phyloP scores from a whole-genome alignment of 2,888 invertebrate species.

The Acanthopleura granulata region DNA sequence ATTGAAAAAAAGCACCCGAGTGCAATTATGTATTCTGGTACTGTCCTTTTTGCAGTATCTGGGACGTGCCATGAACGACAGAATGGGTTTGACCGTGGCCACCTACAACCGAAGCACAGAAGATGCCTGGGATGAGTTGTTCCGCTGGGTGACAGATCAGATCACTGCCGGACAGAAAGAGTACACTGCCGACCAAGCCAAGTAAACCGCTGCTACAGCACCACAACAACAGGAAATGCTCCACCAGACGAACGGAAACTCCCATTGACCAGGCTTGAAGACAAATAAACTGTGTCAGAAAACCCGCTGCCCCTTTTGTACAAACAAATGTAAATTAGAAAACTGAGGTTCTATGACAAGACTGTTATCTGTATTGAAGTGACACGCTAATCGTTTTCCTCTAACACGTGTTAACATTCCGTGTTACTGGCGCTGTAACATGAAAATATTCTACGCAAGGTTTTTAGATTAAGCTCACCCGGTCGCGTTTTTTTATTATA shows the following conservation, averaged over 20 bases:
- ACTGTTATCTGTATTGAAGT: no score
- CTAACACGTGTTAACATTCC: no score
- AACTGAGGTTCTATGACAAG: no score
- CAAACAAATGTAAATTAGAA: not conserved
- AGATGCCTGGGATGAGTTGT: not conserved
- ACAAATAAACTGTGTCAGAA: not conserved
- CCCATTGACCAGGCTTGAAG: not conserved
- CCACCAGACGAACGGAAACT: not conserved
- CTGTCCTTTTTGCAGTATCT: slow-evolving; percentile 2
- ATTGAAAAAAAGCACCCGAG: no score
- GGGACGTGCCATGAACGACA: slow-evolving; percentile 9
- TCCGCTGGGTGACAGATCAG: not conserved
- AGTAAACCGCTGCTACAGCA: not conserved
- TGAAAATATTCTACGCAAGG: no score
- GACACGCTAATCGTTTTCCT: no score
- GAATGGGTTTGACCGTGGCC: not conserved
- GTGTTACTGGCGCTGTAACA: no score
- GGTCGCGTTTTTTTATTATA: no score
- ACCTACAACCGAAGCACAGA: not conserved
- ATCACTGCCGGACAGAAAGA: slow-evolving; percentile 20
- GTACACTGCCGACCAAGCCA: not conserved
- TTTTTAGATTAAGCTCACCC: no score
- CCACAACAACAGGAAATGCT: not conserved
- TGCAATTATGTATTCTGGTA: not conserved
- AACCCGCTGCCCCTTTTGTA: not conserved